A percentile compares a stretch with the other conserved stretches of the same genome.
Conservation (phyloP, 2,888 invertebrate genomes). For the Aproaerema taeniolella region DNA sequence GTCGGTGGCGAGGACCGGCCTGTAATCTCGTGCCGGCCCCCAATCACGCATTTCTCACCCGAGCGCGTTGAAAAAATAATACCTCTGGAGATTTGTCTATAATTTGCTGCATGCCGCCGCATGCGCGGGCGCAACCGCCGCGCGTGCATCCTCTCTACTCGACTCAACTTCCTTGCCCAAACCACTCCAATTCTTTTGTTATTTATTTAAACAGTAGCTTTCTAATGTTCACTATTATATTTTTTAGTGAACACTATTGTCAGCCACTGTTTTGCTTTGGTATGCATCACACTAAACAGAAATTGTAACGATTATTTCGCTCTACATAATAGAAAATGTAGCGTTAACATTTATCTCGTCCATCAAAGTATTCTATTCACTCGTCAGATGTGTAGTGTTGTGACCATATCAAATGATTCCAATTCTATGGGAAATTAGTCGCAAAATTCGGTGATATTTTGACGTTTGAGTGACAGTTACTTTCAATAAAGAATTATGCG, state of each 20-base stretch:
- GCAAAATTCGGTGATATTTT: constrained; percentile 53
- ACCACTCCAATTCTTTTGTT: constrained; percentile 46
- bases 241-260: constrained; percentile 24
- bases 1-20: constrained; percentile 66
- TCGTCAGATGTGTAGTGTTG: constrained; percentile 26
- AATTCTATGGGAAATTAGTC: constrained; percentile 53
- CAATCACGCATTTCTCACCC: constrained; percentile 77
- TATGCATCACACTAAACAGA: too few relatives aligned
- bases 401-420: constrained; percentile 42
- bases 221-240: constrained; percentile 46
- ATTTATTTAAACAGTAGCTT: constrained; percentile 59
- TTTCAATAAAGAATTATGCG: constrained; percentile 63
- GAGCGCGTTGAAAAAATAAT: constrained; percentile 76
- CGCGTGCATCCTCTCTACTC: constrained; percentile 20
- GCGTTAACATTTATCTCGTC: not conserved
- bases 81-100: constrained; percentile 71
- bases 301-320: constrained; percentile 1
- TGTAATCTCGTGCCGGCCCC: constrained; percentile 72
- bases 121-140: constrained; percentile 28
- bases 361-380: constrained; percentile 12
- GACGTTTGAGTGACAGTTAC: constrained; percentile 72
- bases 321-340: constrained; percentile 1
- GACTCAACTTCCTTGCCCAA: constrained; percentile 19
- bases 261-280: not conserved
- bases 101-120: constrained; percentile 68